Evolutionary conservation across 2,113 vertebrate genomes (phyloP).

Genomic region (Aegithalos caudatus): DNA sequence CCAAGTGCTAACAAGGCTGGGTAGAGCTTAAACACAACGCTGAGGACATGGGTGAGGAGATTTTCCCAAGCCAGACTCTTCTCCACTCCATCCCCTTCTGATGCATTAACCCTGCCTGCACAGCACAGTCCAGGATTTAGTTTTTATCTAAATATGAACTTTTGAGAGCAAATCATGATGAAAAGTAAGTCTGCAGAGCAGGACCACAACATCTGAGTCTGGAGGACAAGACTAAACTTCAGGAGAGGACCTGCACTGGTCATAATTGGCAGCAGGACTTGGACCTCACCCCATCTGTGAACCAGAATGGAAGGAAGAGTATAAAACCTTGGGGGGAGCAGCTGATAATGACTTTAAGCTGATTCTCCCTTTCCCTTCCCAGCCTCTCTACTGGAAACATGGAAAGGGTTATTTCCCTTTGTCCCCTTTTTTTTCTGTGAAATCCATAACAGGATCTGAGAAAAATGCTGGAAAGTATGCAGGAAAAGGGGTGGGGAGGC

Average conservation of each 20-base stretch:
- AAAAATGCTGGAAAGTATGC: background rate
- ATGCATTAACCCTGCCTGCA: background rate
- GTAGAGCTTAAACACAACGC: background rate
- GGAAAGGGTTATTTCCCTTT: background rate
- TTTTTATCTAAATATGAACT: background rate
- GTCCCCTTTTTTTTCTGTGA: background rate
- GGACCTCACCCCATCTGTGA: background rate
- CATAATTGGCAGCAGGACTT: background rate
- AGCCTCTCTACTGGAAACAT: background rate
- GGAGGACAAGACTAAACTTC: background rate
- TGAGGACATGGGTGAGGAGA: accelerated
- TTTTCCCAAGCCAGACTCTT: background rate
- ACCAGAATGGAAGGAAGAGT: background rate
- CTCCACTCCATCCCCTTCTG: background rate
- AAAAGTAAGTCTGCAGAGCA: background rate
- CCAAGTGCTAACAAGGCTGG: background rate
- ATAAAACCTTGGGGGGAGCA: background rate
- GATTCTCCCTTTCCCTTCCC: background rate
- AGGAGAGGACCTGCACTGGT: background rate
- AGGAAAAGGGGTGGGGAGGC: background rate
- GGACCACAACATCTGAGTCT: background rate
- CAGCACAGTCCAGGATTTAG: background rate
- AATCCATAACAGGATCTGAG: background rate
- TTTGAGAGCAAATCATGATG: background rate
- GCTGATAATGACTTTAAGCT: background rate